Conservation (phyloP, 1,140 invertebrate species). For the Bombus waltoni region DNA sequence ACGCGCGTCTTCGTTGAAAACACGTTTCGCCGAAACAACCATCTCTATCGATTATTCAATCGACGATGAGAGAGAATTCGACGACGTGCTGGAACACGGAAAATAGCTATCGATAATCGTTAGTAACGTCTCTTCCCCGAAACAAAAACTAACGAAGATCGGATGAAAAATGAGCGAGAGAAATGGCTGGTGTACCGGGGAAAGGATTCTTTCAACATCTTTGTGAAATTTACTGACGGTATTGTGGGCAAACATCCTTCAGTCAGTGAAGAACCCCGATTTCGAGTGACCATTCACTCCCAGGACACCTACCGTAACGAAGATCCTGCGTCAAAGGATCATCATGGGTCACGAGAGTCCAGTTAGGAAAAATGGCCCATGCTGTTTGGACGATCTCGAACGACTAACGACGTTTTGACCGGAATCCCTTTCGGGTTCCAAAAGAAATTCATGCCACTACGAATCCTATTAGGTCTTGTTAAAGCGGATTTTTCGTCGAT, state of each 20-base stretch:
- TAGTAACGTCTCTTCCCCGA: not conserved
- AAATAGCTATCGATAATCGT: no score
- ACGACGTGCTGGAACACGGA: no score
- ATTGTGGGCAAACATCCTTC: conserved; percentile 47
- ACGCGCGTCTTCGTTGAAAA: not conserved
- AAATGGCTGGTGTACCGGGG: not conserved
- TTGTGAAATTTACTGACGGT: not conserved
- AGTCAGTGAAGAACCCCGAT: not conserved
- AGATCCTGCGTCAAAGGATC: conserved; percentile 28
- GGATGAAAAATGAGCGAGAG: not conserved
- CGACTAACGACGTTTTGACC: conserved; percentile 53
- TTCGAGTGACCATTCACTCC: conserved; percentile 35
- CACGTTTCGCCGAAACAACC: not conserved
- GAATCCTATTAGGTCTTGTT: conserved; percentile 62
- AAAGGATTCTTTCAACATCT: not conserved
- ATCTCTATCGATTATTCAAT: not conserved
- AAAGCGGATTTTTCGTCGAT: conserved; percentile 46
- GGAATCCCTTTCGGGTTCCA: conserved; percentile 13
- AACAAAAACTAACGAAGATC: not conserved
- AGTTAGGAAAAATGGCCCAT: conserved; percentile 9
- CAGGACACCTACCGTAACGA: not conserved
- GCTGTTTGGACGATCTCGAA: conserved; percentile 19
- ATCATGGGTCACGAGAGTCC: conserved; percentile 21
- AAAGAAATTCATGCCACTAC: conserved; percentile 6
- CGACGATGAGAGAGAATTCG: no score